phyloP scores from a whole-genome alignment of 1,140 invertebrate genomes.

The Drosophila paulistorum region DNA sequence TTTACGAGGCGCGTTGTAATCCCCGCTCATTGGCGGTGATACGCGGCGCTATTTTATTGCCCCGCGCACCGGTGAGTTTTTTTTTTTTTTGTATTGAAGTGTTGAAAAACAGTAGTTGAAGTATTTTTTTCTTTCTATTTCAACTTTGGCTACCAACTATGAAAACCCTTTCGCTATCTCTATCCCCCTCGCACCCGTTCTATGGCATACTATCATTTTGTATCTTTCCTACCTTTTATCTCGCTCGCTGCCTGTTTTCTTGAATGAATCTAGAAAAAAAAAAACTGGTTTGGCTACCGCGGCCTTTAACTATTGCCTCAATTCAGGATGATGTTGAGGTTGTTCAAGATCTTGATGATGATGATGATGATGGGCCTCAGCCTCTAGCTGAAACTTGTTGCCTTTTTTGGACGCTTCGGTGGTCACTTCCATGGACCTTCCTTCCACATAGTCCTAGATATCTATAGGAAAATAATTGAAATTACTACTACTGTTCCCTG shows the following conservation, averaged over 20 bases:
- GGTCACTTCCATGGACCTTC: constrained; percentile 55
- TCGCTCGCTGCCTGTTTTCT: constrained; percentile 63
- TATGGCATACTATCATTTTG: constrained; percentile 10
- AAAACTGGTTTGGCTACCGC: constrained; percentile 65
- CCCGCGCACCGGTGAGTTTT: constrained; percentile 68
- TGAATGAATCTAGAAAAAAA: constrained; percentile 76
- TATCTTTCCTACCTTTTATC: not conserved
- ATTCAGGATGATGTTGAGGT: constrained; percentile 48
- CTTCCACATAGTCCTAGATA: constrained; percentile 9
- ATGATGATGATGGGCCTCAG: constrained; percentile 3
- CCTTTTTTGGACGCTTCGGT: constrained; percentile 10
- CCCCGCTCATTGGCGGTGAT: constrained; percentile 23
- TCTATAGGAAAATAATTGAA: constrained; percentile 54
- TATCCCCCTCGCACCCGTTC: not conserved
- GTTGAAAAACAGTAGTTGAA: constrained; percentile 80
- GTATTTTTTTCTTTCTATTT: constrained; percentile 51
- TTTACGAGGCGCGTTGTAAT: constrained; percentile 56
- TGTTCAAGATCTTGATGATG: not conserved
- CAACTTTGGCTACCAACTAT: constrained; percentile 33
- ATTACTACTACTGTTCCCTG: constrained; percentile 61
- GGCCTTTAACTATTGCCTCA: constrained; percentile 47
- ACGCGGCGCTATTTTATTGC: constrained; percentile 71
- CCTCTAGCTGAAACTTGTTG: constrained; percentile 15
- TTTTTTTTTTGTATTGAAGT: constrained; percentile 39
- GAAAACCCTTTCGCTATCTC: constrained; percentile 58